Percentiles rank a stretch among this genome's conserved stretches.
These are phyloP conservation scores for Eolophus roseicapilla DNA, from an alignment of 2,113 vertebrate genomes.

Conservation along the genomic window DNA sequence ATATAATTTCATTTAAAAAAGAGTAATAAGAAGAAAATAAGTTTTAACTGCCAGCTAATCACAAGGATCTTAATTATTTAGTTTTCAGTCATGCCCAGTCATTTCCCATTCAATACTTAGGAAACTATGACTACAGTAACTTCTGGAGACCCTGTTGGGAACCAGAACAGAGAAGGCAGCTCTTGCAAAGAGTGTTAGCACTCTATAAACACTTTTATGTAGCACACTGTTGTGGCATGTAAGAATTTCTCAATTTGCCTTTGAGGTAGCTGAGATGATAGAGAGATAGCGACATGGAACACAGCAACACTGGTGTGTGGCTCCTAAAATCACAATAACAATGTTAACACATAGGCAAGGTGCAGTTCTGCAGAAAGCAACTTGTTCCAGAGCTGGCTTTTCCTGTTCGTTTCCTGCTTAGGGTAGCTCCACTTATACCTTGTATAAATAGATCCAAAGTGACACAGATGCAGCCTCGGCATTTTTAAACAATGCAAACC, in stretches of 20 bases:
- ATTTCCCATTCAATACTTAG: not conserved
- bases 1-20: not conserved
- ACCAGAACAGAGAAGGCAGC: not conserved
- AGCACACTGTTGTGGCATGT: not conserved
- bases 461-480: not conserved
- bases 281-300: not conserved
- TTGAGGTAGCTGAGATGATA: not conserved
- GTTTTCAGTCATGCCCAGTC: not conserved
- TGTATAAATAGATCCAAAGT: not conserved
- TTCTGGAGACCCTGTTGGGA: not conserved
- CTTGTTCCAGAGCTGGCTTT: not conserved
- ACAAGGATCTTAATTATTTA: not conserved
- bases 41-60: not conserved
- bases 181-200: not conserved
- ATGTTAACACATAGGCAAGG: not conserved
- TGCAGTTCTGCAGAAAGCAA: not conserved
- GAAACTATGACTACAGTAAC: not conserved
- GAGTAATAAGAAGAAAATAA: not conserved
- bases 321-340: not conserved
- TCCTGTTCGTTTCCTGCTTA: not conserved
- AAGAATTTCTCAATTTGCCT: not conserved
- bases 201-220: not conserved
- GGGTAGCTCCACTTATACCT: not conserved
- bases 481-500: not conserved
- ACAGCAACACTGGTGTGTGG: not conserved